Evolutionary conservation across 92 coral and sea anemone species (phyloP).

Genomic region (Scolanthus callimorphus): DNA sequence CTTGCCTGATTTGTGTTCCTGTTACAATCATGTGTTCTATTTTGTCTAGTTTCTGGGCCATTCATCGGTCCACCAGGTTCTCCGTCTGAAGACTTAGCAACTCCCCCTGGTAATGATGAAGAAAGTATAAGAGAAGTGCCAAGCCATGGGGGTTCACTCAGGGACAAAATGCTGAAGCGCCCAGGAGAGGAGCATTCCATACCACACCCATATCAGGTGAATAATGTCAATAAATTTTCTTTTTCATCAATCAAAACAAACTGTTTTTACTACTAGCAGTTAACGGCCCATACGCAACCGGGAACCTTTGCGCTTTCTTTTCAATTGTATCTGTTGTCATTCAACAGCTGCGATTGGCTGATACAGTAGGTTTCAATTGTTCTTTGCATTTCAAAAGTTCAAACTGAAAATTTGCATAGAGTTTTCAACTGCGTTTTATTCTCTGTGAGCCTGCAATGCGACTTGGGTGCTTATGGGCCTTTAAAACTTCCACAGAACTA

Average conservation of each 20-base stretch:
- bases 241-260: too few relatives aligned
- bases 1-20: too few relatives aligned
- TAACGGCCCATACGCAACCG: too few relatives aligned
- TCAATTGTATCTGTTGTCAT: too few relatives aligned
- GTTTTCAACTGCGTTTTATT: too few relatives aligned
- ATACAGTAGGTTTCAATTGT: not conserved
- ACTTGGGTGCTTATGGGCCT: too few relatives aligned
- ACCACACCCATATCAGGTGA: conserved; percentile 5
- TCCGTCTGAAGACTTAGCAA: not conserved
- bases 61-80: not conserved
- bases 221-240: not conserved
- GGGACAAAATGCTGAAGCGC: conserved; percentile 55
- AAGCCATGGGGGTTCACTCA: conserved; percentile 34
- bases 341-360: too few relatives aligned
- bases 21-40: too few relatives aligned
- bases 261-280: not conserved
- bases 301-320: too few relatives aligned
- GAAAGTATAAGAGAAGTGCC: not conserved
- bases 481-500: not conserved
- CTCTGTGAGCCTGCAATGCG: too few relatives aligned
- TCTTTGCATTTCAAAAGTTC: not conserved
- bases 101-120: not conserved
- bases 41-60: not conserved
- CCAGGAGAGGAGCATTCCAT: conserved; percentile 7
- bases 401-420: too few relatives aligned